These are phyloP conservation scores for Archivesica marissinica DNA, from an alignment of 1,140 invertebrate species.

Conservation along the genomic window DNA sequence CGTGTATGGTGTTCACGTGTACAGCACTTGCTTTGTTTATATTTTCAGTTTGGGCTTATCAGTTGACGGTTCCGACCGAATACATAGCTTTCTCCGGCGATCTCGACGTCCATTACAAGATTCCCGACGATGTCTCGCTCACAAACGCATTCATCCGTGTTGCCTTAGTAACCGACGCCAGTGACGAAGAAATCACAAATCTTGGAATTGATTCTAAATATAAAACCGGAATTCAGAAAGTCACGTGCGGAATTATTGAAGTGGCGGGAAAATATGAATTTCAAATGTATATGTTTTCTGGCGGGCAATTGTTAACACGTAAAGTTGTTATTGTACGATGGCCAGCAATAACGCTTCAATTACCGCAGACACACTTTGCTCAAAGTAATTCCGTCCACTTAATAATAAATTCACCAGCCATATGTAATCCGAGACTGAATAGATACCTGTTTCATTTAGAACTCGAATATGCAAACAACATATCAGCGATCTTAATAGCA, in stretches of 20 bases:
- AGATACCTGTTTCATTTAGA: conserved; percentile 47
- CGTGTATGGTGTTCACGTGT: not conserved
- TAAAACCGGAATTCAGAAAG: conserved; percentile 11
- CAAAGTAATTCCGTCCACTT: conserved; percentile 59
- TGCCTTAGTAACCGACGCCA: not conserved
- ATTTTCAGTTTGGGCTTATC: conserved; percentile 41
- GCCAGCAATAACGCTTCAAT: conserved; percentile 22
- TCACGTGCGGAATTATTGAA: conserved; percentile 55
- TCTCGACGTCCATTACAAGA: conserved; percentile 36
- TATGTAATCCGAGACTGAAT: conserved; percentile 54
- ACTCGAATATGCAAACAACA: conserved; percentile 51
- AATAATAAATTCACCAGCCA: conserved; percentile 17
- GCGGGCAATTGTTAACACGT: conserved; percentile 27
- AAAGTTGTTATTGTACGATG: conserved; percentile 40
- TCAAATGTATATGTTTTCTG: conserved; percentile 44
- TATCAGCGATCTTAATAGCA: conserved; percentile 15
- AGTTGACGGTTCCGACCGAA: conserved; percentile 25
- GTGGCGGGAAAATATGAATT: conserved; percentile 56
- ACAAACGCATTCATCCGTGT: conserved; percentile 55
- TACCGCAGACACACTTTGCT: conserved; percentile 47
- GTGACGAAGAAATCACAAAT: conserved; percentile 29
- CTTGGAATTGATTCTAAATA: conserved; percentile 31
- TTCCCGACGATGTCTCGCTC: conserved; percentile 30
- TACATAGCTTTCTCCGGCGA: conserved; percentile 43
- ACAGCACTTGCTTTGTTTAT: not conserved